Evolutionary conservation across 2,113 vertebrate species (phyloP), one percentile per base, ranked within the genome.

Genomic region (Psilopsiagon aymara): DNA sequence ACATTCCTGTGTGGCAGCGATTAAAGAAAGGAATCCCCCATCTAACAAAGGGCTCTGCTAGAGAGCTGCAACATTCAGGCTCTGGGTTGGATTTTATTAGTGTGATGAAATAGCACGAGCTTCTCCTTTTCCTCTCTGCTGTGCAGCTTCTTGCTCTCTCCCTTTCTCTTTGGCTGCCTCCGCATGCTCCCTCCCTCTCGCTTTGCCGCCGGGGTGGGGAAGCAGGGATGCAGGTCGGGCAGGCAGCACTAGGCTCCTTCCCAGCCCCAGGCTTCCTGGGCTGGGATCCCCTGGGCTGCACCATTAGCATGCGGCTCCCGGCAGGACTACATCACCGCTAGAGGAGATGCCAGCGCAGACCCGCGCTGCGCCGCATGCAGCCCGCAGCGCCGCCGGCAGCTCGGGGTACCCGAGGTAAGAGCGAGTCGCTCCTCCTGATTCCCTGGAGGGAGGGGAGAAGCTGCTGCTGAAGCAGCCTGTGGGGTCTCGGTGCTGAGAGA

Each of bases 331-430:
- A 97, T 96, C 97, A 79, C 55, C 1, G 95, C 92, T 93, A 95
- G 91, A 41, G 94, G 96, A 93, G 95, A 95, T 97, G 95, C 97
- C 94, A 20, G 80, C 33, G 91, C 94, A 21, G 79, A 82, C 88
- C 91, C 62, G n/a, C n/a, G 17, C 89, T 27, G 90, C 27, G 8
- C 86, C 80, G 55, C 96, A 35, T 70, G 7, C 55, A 29, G 33
- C 63, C 77, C 62, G 53, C 90, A 39, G 77, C 87, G 9, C 39
- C 44, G 28, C 60, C 29, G 11, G 3, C 88, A 9, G n/a, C 86
- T 39, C 24, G 78, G 51, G 53, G 69, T 33, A 47, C 66, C 0
- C 64, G 3, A 93, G 97, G 97, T 97, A 96, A 95, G 97, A 64
- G 11, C 11, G 2, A 1, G 31, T 35, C 3, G 3, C 35, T 92